Evolutionary conservation across 2,888 invertebrate species (phyloP), one percentile per base, ranked within the genome.

Genomic region (Balanococcus diminutus): DNA sequence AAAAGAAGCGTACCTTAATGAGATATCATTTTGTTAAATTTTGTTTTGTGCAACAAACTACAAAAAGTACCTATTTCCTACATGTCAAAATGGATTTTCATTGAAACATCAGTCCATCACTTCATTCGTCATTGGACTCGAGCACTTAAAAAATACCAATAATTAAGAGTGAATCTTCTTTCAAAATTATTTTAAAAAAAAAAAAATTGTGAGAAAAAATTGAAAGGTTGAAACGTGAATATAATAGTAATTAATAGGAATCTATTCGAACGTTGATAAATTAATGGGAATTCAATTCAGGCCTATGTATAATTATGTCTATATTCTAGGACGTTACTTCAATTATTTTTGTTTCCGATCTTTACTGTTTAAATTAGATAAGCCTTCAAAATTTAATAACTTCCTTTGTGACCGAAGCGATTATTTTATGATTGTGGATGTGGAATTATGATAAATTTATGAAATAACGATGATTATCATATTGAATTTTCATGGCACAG

Each of bases 341-440:
- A 75, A 79, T 79, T 79, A 79, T 79, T 79, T 79, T 28, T 16
- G 36, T 8, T 79, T 36, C 36, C 75, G n/a, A 36, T 19, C 36
- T n/a, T 11, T 19, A 11, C 11, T 79, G 19, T 36, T 36, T 22
- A 22, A 36, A 22, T 36, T 9, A 19, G 16, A 36, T 16, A 36
- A n/a, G n/a, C 75, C 75, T 79, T 79, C 75, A 36, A 36, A n/a
- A 67, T 67, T 67, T 67, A 67, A 22, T 79, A 79, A 36, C 75
- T 32, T 79, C 75, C 75, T 79, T n/a, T 79, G 75, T 2, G n/a
- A 36, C 9, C 16, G 28, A 28, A 16, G 16, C 3, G 28, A 31
- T 67, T 61, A n/a, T n/a, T n/a, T n/a, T n/a, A n/a, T n/a, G n/a
- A n/a, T n/a, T n/a, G n/a, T n/a, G n/a, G n/a, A n/a, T 28, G 6